Base-by-base conservation (phyloP, 1,140 invertebrate species). In the Apis laboriosa region DNA sequence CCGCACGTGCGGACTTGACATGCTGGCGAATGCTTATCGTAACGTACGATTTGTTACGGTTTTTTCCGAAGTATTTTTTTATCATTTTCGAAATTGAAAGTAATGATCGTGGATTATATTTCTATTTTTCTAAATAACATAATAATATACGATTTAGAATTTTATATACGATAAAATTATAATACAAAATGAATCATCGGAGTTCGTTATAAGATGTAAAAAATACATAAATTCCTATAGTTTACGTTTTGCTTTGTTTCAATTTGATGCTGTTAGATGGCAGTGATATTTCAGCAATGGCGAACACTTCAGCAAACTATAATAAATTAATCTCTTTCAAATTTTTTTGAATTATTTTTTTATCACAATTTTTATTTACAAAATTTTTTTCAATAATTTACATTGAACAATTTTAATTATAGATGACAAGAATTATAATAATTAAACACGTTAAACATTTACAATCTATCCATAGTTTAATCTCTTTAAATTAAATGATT, bases 401-500 rank as follows among this genome's bases (percentile, higher is more conserved):
- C 13, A 21, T 8, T 1, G 2, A 28, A 72, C 0, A 9, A 66
- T 8, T 28, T 4, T 53, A 9, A 43, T 17, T 9, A 12, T n/a
- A 9, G 13, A n/a, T 19, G 4, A 49, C 12, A 4, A 49, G 19
- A 19, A 19, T 9, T 17, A n/a, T 1, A 4, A 15, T 8, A 66
- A 67, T 77, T 67, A 77, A 67, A 7, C 11, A 24, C 13, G 12
- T 67, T 67, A 55, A 34, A 17, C 34, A 7, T 13, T 76, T 56
- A 17, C 17, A 49, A 43, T 77, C n/a, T 15, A 68, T 70, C 28
- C 15, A 0, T 7, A 9, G 3, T 13, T n/a, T 61, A 71, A 71
- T 79, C 56, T 71, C 11, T 49, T 9, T 49, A 17, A 80, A 66
- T 71, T 34, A 43, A 74, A 80, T 34, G 34, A 34, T 43, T 74